Evolutionary conservation across 2,888 invertebrate genomes (phyloP).

Genomic region (Zonitis immaculata): DNA sequence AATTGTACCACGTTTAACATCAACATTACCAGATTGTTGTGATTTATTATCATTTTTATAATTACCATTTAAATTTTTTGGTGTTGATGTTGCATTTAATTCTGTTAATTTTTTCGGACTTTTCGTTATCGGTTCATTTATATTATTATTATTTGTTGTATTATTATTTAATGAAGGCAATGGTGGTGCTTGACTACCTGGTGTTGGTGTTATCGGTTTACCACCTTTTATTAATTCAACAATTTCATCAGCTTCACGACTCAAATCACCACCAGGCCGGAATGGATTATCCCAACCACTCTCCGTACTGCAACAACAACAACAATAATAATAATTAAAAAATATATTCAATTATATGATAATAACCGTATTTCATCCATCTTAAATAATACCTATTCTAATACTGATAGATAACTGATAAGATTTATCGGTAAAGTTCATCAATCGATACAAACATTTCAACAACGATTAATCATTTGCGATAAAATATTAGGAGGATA

Average conservation of each 20-base stretch:
- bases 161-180: constrained; percentile 50
- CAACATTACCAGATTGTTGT: constrained; percentile 55
- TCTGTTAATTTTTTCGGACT: constrained; percentile 33
- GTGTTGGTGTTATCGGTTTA: constrained; percentile 76
- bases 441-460: background rate
- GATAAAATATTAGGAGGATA: too few species aligned
- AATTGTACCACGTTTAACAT: constrained; percentile 68
- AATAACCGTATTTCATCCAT: background rate
- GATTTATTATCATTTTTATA: constrained; percentile 46
- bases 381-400: too few species aligned
- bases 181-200: constrained; percentile 54
- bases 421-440: background rate
- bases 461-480: background rate
- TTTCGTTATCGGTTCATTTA: too few species aligned
- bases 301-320: constrained; percentile 67
- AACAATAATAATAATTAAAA: background rate
- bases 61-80: constrained; percentile 40
- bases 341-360: background rate
- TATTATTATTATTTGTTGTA: constrained; percentile 28
- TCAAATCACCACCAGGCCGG: constrained; percentile 92
- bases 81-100: constrained; percentile 43
- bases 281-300: constrained; percentile 98
- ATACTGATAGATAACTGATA: background rate
- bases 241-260: constrained; percentile 92
- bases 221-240: constrained; percentile 91